Conservation (phyloP, 2,797 vertebrate species). For the Enteromius argenteus region DNA sequence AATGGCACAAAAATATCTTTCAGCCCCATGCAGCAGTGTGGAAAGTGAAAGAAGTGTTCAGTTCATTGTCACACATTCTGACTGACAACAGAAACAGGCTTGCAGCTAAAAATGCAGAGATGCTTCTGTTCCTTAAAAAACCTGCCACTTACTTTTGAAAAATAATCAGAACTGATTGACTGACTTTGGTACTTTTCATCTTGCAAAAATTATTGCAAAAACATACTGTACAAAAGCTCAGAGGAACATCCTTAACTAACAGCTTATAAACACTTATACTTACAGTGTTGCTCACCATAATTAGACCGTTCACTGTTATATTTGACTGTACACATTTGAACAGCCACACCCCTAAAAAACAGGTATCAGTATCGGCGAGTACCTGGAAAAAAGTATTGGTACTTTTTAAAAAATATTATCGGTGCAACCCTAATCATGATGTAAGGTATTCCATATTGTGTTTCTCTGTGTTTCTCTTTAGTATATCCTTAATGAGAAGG, state of each 20-base stretch:
- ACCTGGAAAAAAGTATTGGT: too few relatives aligned
- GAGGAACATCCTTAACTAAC: neutral
- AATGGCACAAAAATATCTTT: conserved; percentile 39
- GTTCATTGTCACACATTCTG: conserved; percentile 47
- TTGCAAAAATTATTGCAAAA: neutral
- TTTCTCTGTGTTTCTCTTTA: conserved; percentile 62
- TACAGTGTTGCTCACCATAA: neutral
- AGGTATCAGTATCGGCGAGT: too few relatives aligned
- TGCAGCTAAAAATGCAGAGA: conserved; percentile 28
- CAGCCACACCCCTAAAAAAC: too few relatives aligned
- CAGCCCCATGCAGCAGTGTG: conserved; percentile 49
- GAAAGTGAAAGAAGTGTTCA: conserved; percentile 40
- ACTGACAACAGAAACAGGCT: conserved; percentile 41
- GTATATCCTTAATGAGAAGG: conserved; percentile 93
- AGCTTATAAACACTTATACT: neutral
- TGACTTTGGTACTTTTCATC: neutral
- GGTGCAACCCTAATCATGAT: too few relatives aligned
- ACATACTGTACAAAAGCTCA: neutral
- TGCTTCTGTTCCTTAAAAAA: conserved; percentile 44
- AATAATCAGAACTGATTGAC: neutral
- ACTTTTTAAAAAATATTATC: too few relatives aligned
- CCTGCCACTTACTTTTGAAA: conserved; percentile 34
- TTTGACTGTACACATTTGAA: too few relatives aligned
- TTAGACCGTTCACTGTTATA: neutral
- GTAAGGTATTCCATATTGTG: too few relatives aligned